Base-by-base conservation (phyloP, 2,113 vertebrate genomes). In the Acrocephalus kingi region DNA sequence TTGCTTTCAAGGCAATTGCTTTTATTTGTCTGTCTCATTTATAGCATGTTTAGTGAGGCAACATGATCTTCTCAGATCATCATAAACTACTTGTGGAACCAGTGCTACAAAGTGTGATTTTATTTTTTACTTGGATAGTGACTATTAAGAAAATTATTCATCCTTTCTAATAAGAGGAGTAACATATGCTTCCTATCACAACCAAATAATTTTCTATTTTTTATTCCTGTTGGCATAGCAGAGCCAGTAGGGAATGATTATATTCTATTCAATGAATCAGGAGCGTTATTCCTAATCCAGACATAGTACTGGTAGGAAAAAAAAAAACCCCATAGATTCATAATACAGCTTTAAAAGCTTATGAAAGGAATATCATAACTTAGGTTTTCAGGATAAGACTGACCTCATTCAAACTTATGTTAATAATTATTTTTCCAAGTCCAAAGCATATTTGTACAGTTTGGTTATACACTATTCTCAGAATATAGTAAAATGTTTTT, bases 161-260 rank as follows among this genome's bases (percentile, higher is more conserved):
- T 63, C 62, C n/a, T 61, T 76, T 68, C 54, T 76, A 52, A 87
- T 84, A 79, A 73, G 74, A 80, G 24, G 43, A 76, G 51, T 90
- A 91, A 93, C 89, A 91, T 93, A 62, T 91, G 90, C 78, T 95
- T 95, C 92, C 31, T 87, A 94, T 95, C 87, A 93, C 0, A 3
- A 75, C 71, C 49, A 83, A 85, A 76, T 93, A 82, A 79, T 93
- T 79, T 91, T 88, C 78, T 93, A 20, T 21, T 90, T 94, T 94
- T 89, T 76, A 51, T 72, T 91, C 59, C 62, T 83, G 31, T 87
- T 93, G 74, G 71, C 77, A 59, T 46, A 67, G 63, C 58, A 87
- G 45, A 89, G 66, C 41, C 91, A 82, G 58, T 55, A 87, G 74
- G 87, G 37, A 93, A 87, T 91, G 39, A 61, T 78, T 89, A 33